Conservation (phyloP, 2,888 invertebrate genomes). For the Tanypteryx hageni region DNA sequence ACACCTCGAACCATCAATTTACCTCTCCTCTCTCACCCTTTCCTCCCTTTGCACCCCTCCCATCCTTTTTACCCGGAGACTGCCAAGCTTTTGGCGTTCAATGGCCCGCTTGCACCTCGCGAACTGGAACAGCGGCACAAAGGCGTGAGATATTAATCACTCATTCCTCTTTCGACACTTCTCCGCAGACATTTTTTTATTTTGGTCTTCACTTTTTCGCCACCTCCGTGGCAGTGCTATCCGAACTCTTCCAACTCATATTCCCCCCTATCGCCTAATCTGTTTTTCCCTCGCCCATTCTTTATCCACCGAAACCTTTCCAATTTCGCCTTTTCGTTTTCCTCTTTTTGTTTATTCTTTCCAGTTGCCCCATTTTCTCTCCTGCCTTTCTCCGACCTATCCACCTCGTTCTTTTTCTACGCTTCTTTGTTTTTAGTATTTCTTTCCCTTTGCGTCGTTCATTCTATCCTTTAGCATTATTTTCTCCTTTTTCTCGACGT, state of each 20-base stretch:
- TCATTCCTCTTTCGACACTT: not conserved
- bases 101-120: not conserved
- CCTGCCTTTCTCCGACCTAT: too few relatives aligned
- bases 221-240: not conserved
- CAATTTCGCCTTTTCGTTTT: not conserved
- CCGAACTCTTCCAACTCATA: not conserved
- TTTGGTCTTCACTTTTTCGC: too few relatives aligned
- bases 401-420: too few relatives aligned
- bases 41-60: too few relatives aligned
- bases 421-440: too few relatives aligned
- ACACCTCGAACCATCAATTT: constrained; percentile 8
- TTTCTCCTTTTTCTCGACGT: too few relatives aligned
- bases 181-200: not conserved
- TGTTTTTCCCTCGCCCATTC: not conserved
- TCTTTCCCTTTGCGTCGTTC: too few relatives aligned
- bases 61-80: not conserved
- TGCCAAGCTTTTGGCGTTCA: constrained; percentile 5
- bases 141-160: constrained; percentile 19
- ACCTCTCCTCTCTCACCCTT: not conserved
- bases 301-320: not conserved
- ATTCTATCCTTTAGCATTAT: too few relatives aligned
- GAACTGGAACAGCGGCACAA: constrained; percentile 21
- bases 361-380: not conserved
- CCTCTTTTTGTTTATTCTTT: not conserved
- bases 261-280: not conserved